Percentiles rank a stretch among this genome's conserved stretches.
These are phyloP conservation scores for Omphaloscelis lunosa DNA, from an alignment of 2,888 invertebrate genomes.

Conservation along the genomic window DNA sequence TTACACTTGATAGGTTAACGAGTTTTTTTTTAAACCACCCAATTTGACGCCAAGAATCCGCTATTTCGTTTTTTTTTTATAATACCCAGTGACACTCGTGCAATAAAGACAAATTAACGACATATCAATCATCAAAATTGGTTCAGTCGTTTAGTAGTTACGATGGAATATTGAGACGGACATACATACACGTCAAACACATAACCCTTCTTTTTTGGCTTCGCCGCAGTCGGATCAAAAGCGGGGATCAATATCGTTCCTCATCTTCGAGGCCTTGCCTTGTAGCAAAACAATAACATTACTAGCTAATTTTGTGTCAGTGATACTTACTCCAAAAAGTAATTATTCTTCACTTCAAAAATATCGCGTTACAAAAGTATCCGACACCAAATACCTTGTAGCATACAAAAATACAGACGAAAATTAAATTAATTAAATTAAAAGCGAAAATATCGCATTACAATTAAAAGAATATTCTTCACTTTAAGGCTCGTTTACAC, in stretches of 20 bases:
- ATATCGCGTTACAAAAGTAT: constrained; percentile 43
- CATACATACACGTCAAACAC: no score
- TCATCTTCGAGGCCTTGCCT: neutral
- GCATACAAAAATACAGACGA: constrained; percentile 32
- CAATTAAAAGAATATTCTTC: constrained; percentile 51
- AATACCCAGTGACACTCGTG: no score
- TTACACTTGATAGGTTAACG: no score
- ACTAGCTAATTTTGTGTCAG: constrained; percentile 1
- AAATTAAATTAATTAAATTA: constrained; percentile 44
- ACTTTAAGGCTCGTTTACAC: constrained; percentile 41
- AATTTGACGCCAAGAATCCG: no score
- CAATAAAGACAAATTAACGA: no score
- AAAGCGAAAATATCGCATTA: constrained; percentile 50
- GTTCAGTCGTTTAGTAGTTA: no score
- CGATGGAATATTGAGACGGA: no score
- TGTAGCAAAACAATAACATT: neutral
- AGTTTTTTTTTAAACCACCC: no score
- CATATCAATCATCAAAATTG: no score
- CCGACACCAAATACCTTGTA: neutral
- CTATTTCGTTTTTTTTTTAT: no score
- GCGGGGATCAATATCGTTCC: neutral
- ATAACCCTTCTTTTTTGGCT: no score
- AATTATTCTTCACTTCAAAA: constrained; percentile 43
- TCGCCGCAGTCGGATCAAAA: neutral
- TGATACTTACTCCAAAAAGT: constrained; percentile 7